These are phyloP conservation scores for Meteorus sp. DNA, from an alignment of 1,140 invertebrate genomes.

Conservation along the genomic window DNA sequence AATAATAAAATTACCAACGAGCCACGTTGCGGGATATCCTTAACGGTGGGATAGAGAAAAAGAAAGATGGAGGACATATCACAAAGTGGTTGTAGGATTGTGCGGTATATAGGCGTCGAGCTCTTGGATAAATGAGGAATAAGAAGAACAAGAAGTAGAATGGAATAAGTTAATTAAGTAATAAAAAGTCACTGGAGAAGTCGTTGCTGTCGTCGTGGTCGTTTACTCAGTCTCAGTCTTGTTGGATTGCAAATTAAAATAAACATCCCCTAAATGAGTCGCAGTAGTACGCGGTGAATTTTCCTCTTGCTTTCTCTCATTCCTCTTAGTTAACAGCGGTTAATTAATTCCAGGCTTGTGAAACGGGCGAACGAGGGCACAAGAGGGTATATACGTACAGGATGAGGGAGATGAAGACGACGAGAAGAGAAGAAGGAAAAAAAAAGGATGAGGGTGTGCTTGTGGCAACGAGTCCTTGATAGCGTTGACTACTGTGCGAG, in stretches of 20 bases:
- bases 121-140: constrained; percentile 33
- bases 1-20: constrained; percentile 16
- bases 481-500: too few relatives aligned
- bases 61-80: constrained; percentile 23
- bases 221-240: not conserved
- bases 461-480: too few relatives aligned
- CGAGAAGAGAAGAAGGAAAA: not conserved
- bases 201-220: not conserved
- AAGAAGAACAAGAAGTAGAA: constrained; percentile 29
- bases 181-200: constrained; percentile 49
- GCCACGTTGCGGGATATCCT: constrained; percentile 13
- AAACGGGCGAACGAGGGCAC: constrained; percentile 52
- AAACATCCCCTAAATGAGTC: constrained; percentile 57
- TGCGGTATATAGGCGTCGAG: not conserved
- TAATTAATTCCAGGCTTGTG: constrained; percentile 55
- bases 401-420: constrained; percentile 1
- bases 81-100: constrained; percentile 2
- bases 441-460: constrained; percentile 12
- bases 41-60: too few relatives aligned
- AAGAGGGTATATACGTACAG: too few relatives aligned
- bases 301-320: constrained; percentile 29
- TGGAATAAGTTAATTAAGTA: constrained; percentile 53
- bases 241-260: constrained; percentile 52
- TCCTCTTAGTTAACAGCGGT: constrained; percentile 40
- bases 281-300: too few relatives aligned